Evolutionary conservation across 2,888 invertebrate species (phyloP).

Genomic region (Tiliacea aurago): DNA sequence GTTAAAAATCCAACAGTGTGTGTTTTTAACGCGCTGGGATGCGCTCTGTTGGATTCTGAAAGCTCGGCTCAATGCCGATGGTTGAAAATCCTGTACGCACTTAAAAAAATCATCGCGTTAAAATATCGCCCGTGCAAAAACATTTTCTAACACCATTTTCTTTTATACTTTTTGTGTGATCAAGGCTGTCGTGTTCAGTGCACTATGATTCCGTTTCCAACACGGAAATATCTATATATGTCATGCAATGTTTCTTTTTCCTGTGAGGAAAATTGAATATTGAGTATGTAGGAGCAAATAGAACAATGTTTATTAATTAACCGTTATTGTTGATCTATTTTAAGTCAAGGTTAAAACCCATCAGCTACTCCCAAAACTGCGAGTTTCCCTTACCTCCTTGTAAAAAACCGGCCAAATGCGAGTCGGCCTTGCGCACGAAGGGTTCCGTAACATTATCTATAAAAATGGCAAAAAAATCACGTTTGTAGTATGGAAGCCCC

Average conservation of each 20-base stretch:
- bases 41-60: not conserved
- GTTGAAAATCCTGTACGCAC: not conserved
- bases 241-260: conserved; percentile 55
- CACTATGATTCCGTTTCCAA: conserved; percentile 31
- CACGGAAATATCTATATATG: conserved; percentile 37
- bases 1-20: not conserved
- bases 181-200: conserved; percentile 30
- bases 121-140: not conserved
- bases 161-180: conserved; percentile 42
- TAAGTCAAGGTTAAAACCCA: conserved; percentile 1
- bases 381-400: not conserved
- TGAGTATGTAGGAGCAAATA: not conserved
- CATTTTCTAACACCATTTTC: conserved; percentile 4
- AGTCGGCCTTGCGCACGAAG: too few species aligned
- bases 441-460: too few species aligned
- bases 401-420: too few species aligned
- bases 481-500: too few species aligned
- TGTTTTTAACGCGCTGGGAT: not conserved
- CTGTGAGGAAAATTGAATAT: conserved; percentile 36
- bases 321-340: conserved; percentile 22
- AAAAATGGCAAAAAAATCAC: too few species aligned
- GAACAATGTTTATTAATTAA: conserved; percentile 13
- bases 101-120: not conserved
- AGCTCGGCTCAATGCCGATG: not conserved
- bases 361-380: not conserved